Base-by-base conservation (phyloP, 2,113 vertebrate genomes). In the Rhadina sibilatrix region DNA sequence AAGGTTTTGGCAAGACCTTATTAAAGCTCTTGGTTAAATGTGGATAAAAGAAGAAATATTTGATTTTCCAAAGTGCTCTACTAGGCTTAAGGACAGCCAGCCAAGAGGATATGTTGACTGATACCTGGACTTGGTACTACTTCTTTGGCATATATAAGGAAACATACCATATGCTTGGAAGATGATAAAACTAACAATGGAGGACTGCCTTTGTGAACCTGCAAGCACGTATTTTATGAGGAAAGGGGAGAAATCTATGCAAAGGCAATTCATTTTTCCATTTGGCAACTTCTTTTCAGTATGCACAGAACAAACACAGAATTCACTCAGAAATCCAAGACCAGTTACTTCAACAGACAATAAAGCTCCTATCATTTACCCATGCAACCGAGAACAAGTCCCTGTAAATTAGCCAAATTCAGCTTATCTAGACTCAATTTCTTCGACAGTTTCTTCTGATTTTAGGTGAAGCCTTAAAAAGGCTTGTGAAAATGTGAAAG, bases 131-230 rank as follows among this genome's bases (percentile, higher is more conserved):
- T 76, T 40, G 49, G 57, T 87, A 93, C 64, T 61, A 60, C 28
- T 89, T 87, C 81, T 83, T 65, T 93, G 91, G 84, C 89, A 83
- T 50, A 38, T 28, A 23, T 15, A 72, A 71, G 75, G 79, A 79
- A 94, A 82, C 53, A 40, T 23, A 88, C 46, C 91, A 88, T 77
- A 91, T 94, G 94, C 84, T 5, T 85, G 91, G 89, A 87, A 87
- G 89, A 87, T 77, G 91, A 96, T 96, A 97, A 97, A 96, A 76
- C 74, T 59, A 96, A 96, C 93, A 97, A 96, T 88, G 75, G 63
- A 70, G 54, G 37, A 70, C 30, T n/a, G 38, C 68, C 54, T 84
- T 66, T 2, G 0, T 47, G 56, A 84, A 78, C 52, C 57, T 84
- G 40, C 40, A 91, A 60, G 65, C 49, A 38, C 1, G 0, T 38